A percentile compares a stretch with the other conserved stretches of the same genome.
phyloP scores from a whole-genome alignment of 2,888 invertebrate genomes.

The Oscheius myriophilus region DNA sequence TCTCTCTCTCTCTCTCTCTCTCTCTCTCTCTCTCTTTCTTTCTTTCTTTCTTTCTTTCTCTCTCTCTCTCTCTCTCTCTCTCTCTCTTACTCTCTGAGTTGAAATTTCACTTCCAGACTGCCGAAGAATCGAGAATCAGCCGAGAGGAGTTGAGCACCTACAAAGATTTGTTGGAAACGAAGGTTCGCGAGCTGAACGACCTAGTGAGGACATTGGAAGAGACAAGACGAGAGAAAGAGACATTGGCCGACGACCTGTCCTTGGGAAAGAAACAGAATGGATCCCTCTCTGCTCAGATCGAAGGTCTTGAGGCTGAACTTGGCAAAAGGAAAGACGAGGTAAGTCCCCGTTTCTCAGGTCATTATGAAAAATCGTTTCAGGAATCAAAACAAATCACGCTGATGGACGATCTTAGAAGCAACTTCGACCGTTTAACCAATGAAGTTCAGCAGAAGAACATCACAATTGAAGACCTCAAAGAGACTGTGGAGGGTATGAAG shows the following conservation, averaged over 20 bases:
- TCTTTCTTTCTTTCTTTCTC: no score
- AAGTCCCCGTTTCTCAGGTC: neutral
- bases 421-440: slow-evolving; percentile 45
- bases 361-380: slow-evolving; percentile 24
- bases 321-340: slow-evolving; percentile 18
- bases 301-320: slow-evolving; percentile 7
- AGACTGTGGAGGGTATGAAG: slow-evolving; percentile 34
- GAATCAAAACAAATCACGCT: slow-evolving; percentile 30
- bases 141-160: slow-evolving; percentile 10
- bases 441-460: slow-evolving; percentile 42
- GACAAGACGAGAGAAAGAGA: slow-evolving; percentile 22
- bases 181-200: slow-evolving; percentile 29
- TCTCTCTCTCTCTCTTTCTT: no score
- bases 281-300: slow-evolving; percentile 9
- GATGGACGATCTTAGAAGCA: slow-evolving; percentile 41
- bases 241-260: slow-evolving; percentile 4
- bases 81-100: no score
- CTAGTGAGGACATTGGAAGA: slow-evolving; percentile 16
- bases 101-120: slow-evolving; percentile 16
- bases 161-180: slow-evolving; percentile 17
- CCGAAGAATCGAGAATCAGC: slow-evolving; percentile 19
- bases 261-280: slow-evolving; percentile 3
- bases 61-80: no score
- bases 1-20: no score
- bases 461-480: slow-evolving; percentile 41